phyloP scores from a whole-genome alignment of 2,113 vertebrate species.

The Notarius lentiginosus region DNA sequence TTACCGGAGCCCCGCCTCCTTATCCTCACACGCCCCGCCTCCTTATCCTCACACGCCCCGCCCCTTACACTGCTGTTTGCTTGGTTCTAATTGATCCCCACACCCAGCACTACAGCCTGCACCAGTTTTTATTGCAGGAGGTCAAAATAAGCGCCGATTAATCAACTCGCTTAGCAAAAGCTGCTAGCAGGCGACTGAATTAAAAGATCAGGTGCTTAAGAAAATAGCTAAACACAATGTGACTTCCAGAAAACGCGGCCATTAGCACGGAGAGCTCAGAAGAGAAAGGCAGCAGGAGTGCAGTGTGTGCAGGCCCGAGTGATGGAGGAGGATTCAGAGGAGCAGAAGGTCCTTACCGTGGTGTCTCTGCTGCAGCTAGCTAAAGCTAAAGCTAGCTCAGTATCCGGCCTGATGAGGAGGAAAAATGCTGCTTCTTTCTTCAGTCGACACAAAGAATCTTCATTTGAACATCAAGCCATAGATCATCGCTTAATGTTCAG shows the following conservation, averaged over 20 bases:
- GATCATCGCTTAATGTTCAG: not conserved
- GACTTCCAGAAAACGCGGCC: not conserved
- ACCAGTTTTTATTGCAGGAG: not conserved
- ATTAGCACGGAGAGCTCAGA: not conserved
- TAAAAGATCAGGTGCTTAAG: not conserved
- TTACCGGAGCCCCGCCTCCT: no score
- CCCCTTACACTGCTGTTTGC: not conserved
- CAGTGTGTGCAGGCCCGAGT: not conserved
- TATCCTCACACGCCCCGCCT: not conserved
- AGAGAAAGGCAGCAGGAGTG: not conserved
- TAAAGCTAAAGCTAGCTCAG: constrained; percentile 60
- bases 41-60: not conserved
- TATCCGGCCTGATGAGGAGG: not conserved
- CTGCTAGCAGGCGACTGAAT: not conserved
- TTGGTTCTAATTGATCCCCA: not conserved
- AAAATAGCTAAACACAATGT: not conserved
- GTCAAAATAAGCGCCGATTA: not conserved
- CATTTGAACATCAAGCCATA: constrained; percentile 7
- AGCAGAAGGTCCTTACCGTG: constrained; percentile 3
- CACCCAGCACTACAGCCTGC: not conserved
- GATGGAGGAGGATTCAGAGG: not conserved
- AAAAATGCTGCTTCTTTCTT: constrained; percentile 40
- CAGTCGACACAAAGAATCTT: not conserved
- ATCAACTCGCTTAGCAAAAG: not conserved
- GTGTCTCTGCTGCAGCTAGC: constrained; percentile 51